phyloP scores from a whole-genome alignment of 2,113 vertebrate genomes.

The Bujurquina vittata region DNA sequence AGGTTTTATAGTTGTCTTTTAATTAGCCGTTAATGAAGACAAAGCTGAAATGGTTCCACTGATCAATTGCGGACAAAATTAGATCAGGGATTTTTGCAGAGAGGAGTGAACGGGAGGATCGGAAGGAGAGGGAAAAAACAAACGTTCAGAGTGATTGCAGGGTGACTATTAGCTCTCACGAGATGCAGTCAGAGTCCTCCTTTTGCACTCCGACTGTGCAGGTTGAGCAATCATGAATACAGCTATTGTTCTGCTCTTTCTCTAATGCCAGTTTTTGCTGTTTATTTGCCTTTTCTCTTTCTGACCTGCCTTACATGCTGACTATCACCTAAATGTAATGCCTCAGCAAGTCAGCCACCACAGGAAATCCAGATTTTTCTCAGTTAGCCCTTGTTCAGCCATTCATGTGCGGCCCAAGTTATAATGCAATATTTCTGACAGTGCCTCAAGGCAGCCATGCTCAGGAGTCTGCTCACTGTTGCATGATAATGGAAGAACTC shows the following conservation, averaged over 20 bases:
- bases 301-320: not conserved
- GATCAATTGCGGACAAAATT: slow-evolving; percentile 68
- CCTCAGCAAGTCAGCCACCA: slow-evolving; percentile 8
- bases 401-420: slow-evolving; percentile 20
- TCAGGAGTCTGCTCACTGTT: slow-evolving; percentile 33
- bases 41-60: slow-evolving; percentile 52
- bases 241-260: not conserved
- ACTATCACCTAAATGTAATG: not conserved
- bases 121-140: not conserved
- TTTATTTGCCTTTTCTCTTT: not conserved
- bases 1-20: slow-evolving; percentile 62
- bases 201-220: not conserved
- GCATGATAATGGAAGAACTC: slow-evolving; percentile 23
- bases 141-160: not conserved
- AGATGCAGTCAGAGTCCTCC: not conserved
- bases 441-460: slow-evolving; percentile 32
- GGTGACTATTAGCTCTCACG: not conserved
- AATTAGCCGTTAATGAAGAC: slow-evolving; percentile 72
- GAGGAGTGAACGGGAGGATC: not conserved
- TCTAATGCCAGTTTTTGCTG: not conserved
- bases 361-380: slow-evolving; percentile 31
- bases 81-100: slow-evolving; percentile 52
- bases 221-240: not conserved
- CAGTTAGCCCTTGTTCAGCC: slow-evolving; percentile 23
- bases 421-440: slow-evolving; percentile 40